Evolutionary conservation across 2,888 invertebrate species (phyloP).

Genomic region (Oxyteleia sp.): DNA sequence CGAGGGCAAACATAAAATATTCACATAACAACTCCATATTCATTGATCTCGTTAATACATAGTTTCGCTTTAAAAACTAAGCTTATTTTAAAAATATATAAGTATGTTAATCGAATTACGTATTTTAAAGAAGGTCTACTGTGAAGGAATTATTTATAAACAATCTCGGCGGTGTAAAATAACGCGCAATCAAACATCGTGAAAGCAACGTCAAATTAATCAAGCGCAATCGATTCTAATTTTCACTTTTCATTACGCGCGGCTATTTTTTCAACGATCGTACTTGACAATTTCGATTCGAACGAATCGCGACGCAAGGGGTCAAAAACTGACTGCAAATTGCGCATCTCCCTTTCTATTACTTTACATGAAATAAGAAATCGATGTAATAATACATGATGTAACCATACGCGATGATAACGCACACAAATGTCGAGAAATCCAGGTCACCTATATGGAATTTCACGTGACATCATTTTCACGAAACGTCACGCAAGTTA

Average conservation of each 20-base stretch:
- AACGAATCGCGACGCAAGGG: too few relatives aligned
- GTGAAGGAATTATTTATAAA: not conserved
- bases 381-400: conserved; percentile 45
- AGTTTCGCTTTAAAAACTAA: not conserved
- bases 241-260: not conserved
- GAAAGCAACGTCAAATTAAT: conserved; percentile 12
- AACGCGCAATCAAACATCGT: conserved; percentile 1
- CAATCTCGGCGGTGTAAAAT: not conserved
- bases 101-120: conserved; percentile 1
- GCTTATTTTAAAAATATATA: not conserved
- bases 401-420: conserved; percentile 40
- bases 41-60: conserved; percentile 8
- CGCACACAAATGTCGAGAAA: conserved; percentile 16
- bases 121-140: conserved; percentile 1
- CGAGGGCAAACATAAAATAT: conserved; percentile 3
- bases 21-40: conserved; percentile 11
- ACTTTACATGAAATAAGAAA: conserved; percentile 47
- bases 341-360: not conserved
- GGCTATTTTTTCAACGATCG: too few relatives aligned
- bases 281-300: too few relatives aligned
- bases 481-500: conserved; percentile 53
- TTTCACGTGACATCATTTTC: conserved; percentile 45
- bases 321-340: not conserved
- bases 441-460: conserved; percentile 53
- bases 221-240: not conserved